phyloP scores from a whole-genome alignment of 2,113 vertebrate genomes.

The Scatophagus argus region DNA sequence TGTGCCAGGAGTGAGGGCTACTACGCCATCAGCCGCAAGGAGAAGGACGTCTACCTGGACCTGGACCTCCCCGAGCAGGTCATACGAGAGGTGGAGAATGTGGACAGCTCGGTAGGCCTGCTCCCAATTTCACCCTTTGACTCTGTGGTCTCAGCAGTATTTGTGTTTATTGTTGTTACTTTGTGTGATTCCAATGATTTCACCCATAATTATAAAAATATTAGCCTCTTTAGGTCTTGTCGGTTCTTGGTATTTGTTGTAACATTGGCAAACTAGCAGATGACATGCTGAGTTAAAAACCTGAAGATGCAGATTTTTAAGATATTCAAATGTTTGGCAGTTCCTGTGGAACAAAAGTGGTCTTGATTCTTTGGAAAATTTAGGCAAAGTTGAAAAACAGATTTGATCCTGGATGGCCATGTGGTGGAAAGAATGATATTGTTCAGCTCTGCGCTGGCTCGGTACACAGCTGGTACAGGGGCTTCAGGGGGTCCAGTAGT shows the following conservation, averaged over 20 bases:
- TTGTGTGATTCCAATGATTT: background rate
- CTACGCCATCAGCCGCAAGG: slow-evolving; percentile 94
- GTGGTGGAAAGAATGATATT: background rate
- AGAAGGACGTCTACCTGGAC: slow-evolving; percentile 93
- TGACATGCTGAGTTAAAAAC: background rate
- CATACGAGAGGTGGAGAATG: slow-evolving; percentile 84
- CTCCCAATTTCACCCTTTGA: background rate
- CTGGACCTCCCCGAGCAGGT: slow-evolving; percentile 88
- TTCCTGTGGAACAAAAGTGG: background rate
- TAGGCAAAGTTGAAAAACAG: background rate
- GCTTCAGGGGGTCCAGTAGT: background rate
- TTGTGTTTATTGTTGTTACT: too few relatives aligned
- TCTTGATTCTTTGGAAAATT: background rate
- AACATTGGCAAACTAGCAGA: background rate
- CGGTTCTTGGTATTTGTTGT: too few relatives aligned
- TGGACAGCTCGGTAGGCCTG: slow-evolving; percentile 84
- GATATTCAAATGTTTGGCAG: background rate
- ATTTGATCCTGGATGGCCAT: background rate
- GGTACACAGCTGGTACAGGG: background rate
- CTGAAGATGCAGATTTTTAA: background rate
- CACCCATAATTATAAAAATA: background rate
- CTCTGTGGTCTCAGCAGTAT: background rate
- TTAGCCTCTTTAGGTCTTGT: background rate
- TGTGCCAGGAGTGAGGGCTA: slow-evolving; percentile 94
- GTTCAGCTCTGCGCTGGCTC: background rate